Conservation (phyloP, 2,113 vertebrate genomes). For the Taxidea taxus region DNA sequence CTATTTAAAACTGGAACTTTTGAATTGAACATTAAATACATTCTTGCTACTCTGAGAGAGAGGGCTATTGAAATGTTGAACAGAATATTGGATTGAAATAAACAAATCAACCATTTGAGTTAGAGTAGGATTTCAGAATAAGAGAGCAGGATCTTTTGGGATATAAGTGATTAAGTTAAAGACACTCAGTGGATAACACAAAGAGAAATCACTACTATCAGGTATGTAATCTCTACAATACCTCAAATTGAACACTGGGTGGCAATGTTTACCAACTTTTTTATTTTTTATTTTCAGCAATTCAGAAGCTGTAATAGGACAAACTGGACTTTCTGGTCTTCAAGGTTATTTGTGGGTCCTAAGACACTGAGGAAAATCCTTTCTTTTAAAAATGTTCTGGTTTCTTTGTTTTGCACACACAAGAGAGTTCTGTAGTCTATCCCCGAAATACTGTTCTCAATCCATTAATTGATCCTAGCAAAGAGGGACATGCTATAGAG, state of each 20-base stretch:
- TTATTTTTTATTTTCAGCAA: not conserved
- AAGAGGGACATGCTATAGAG: not conserved
- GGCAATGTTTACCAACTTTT: slow-evolving; percentile 72
- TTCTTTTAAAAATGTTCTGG: slow-evolving; percentile 12
- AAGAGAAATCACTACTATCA: not conserved
- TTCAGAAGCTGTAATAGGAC: not conserved
- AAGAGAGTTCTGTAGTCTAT: slow-evolving; percentile 3
- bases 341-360: slow-evolving; percentile 68
- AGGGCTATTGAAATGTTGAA: slow-evolving; percentile 22
- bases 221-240: not conserved
- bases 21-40: not conserved
- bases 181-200: not conserved
- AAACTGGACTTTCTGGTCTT: slow-evolving; percentile 47
- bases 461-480: slow-evolving; percentile 58
- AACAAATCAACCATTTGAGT: not conserved
- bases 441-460: slow-evolving; percentile 2
- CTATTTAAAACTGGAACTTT: not conserved
- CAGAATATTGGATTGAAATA: slow-evolving; percentile 7
- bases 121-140: slow-evolving; percentile 26
- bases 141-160: slow-evolving; percentile 8
- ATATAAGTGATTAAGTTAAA: slow-evolving; percentile 51
- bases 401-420: slow-evolving; percentile 56
- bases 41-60: not conserved
- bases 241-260: slow-evolving; percentile 59
- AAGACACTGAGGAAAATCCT: slow-evolving; percentile 26